Conservation (phyloP, 1,140 invertebrate genomes). For the Cherax destructor region DNA sequence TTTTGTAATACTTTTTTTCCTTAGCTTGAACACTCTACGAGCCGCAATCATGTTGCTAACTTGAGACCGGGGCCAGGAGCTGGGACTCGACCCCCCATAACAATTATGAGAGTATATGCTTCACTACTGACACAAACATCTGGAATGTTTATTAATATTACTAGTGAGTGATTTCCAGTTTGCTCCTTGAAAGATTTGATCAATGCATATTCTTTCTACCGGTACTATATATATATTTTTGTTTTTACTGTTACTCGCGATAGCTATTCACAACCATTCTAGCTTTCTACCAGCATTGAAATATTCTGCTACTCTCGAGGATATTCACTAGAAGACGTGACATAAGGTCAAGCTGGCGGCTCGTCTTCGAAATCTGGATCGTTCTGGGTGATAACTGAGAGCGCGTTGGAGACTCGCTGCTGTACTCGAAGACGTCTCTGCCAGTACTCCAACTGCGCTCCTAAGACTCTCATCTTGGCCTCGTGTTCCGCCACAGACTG, state of each 20-base stretch:
- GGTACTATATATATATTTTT: background rate
- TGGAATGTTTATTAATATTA: constrained; percentile 30
- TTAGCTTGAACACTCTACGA: constrained; percentile 20
- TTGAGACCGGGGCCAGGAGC: background rate
- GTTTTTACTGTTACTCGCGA: background rate
- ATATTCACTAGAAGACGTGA: background rate
- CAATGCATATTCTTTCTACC: background rate
- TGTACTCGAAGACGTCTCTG: constrained; percentile 48
- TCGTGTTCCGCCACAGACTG: constrained; percentile 61
- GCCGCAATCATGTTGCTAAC: background rate
- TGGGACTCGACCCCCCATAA: background rate
- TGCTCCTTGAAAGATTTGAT: background rate
- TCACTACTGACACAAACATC: constrained; percentile 29
- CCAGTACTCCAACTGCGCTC: constrained; percentile 61
- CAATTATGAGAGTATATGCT: background rate
- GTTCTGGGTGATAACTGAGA: constrained; percentile 43
- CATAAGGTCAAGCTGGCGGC: constrained; percentile 28
- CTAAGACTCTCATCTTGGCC: constrained; percentile 54
- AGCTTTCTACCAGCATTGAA: background rate
- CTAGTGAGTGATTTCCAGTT: background rate
- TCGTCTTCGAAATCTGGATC: constrained; percentile 48
- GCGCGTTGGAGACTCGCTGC: constrained; percentile 38
- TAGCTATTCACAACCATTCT: constrained; percentile 36
- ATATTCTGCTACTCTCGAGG: constrained; percentile 15
- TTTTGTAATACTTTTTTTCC: constrained; percentile 36